Conservation (phyloP, 2,113 vertebrate species). For the Pseudolaguvia tuberculata region DNA sequence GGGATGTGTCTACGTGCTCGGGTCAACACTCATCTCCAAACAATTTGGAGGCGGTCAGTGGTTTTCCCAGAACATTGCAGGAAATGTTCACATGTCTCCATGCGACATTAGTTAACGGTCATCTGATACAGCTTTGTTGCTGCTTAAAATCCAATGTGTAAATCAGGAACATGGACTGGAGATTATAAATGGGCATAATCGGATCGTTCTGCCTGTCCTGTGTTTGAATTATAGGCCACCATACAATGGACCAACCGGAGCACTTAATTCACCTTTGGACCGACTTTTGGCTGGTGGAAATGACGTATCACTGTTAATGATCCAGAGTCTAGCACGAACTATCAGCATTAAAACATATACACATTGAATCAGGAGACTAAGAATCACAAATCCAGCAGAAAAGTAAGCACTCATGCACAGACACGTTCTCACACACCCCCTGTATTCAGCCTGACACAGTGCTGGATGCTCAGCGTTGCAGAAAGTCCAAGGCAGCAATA, state of each 20-base stretch:
- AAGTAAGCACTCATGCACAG: constrained; percentile 16
- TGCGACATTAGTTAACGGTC: constrained; percentile 23
- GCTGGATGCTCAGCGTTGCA: constrained; percentile 38
- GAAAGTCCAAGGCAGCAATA: constrained; percentile 48
- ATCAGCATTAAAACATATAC: constrained; percentile 37
- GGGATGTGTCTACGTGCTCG: constrained; percentile 10
- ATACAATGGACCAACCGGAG: constrained; percentile 37
- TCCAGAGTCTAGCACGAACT: constrained; percentile 38
- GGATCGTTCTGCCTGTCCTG: constrained; percentile 37
- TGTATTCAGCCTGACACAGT: constrained; percentile 20
- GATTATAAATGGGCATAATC: constrained; percentile 27
- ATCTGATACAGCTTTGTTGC: constrained; percentile 29
- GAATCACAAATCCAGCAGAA: constrained; percentile 20
- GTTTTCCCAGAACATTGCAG: constrained; percentile 29
- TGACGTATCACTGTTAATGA: constrained; percentile 42
- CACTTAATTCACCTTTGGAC: constrained; percentile 41
- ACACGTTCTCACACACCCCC: constrained; percentile 25
- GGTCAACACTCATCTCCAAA: constrained; percentile 24
- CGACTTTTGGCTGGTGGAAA: constrained; percentile 38
- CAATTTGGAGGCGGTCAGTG: constrained; percentile 17
- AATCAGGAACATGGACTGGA: background rate
- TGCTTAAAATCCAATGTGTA: background rate
- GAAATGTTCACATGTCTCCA: constrained; percentile 26
- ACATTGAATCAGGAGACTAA: background rate
- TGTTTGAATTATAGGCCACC: constrained; percentile 39